Percentiles rank a stretch among this genome's conserved stretches.
Conservation (phyloP, 2,113 vertebrate species). For the Hemibagrus wyckioides region DNA sequence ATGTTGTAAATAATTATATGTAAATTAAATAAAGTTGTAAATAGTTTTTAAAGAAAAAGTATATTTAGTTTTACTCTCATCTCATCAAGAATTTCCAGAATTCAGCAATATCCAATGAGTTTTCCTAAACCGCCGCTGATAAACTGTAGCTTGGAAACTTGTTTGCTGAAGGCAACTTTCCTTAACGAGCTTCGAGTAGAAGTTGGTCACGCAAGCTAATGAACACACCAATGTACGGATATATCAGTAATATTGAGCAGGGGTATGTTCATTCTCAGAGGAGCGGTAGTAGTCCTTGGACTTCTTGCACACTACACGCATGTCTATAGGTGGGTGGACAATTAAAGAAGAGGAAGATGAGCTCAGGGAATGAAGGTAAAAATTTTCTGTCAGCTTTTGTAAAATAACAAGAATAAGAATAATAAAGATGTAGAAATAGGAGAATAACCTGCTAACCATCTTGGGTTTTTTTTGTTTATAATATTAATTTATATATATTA, state of each 20-base stretch:
- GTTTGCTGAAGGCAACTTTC: neutral
- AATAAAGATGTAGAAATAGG: neutral
- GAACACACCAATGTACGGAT: neutral
- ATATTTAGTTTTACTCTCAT: no score
- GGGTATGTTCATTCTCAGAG: neutral
- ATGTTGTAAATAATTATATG: no score
- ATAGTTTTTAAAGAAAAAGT: neutral
- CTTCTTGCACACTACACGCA: no score
- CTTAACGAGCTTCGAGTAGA: neutral
- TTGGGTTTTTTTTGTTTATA: neutral
- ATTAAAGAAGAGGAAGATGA: neutral
- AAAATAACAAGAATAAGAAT: neutral
- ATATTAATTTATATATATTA: neutral
- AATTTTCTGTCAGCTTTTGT: neutral
- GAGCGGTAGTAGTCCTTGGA: neutral
- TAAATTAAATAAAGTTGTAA: no score
- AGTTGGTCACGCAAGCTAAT: neutral
- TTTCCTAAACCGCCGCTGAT: neutral
- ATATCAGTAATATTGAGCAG: neutral
- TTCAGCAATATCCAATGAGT: neutral
- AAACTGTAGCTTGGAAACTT: neutral
- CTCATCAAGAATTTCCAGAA: neutral
- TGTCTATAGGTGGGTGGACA: neutral
- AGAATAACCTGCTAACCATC: neutral
- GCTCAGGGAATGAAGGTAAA: neutral